Evolutionary conservation across 2,888 invertebrate genomes (phyloP).

Genomic region (Zootermopsis nevadensis): DNA sequence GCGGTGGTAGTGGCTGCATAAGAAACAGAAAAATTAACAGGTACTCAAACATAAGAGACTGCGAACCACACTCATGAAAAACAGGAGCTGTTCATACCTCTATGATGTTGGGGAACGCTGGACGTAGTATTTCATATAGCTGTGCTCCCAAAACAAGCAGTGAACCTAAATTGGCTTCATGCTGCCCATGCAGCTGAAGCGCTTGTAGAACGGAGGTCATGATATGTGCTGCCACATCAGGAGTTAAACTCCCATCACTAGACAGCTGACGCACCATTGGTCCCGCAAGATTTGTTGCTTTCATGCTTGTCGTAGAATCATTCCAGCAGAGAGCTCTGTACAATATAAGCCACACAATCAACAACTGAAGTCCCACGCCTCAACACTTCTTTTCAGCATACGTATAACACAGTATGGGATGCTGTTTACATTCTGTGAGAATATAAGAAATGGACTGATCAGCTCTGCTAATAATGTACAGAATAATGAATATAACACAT

Average conservation of each 20-base stretch:
- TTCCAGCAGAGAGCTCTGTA: slow-evolving; percentile 82
- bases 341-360: neutral
- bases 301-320: slow-evolving; percentile 84
- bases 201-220: slow-evolving; percentile 83
- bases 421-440: too few relatives aligned
- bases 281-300: slow-evolving; percentile 80
- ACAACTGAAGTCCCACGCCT: too few relatives aligned
- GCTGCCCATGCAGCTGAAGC: slow-evolving; percentile 88
- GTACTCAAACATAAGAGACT: too few relatives aligned
- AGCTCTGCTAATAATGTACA: too few relatives aligned
- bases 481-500: too few relatives aligned
- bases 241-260: slow-evolving; percentile 71
- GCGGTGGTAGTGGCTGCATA: too few relatives aligned
- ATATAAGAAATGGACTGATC: too few relatives aligned
- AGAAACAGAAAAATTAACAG: too few relatives aligned
- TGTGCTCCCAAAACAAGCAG: slow-evolving; percentile 83
- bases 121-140: slow-evolving; percentile 85
- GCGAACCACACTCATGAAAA: neutral
- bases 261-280: slow-evolving; percentile 77
- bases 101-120: slow-evolving; percentile 78
- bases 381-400: too few relatives aligned
- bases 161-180: slow-evolving; percentile 87
- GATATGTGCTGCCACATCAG: slow-evolving; percentile 77
- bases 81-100: slow-evolving; percentile 60
- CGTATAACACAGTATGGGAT: too few relatives aligned